phyloP scores from a whole-genome alignment of 2,797 vertebrate genomes.

The Cyprinella venusta region DNA sequence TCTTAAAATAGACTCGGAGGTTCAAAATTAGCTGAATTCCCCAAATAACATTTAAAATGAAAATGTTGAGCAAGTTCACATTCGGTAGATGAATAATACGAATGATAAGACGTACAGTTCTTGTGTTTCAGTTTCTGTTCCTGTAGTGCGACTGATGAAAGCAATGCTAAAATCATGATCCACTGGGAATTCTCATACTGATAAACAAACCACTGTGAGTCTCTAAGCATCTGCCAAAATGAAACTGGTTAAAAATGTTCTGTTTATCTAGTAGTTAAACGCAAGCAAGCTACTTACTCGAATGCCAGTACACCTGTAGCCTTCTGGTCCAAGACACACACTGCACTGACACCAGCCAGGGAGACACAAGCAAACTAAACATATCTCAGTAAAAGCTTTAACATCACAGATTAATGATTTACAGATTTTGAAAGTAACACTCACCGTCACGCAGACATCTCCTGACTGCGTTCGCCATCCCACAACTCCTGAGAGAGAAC shows the following conservation, averaged over 20 bases:
- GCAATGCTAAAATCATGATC: background rate
- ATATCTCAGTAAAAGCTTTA: constrained; percentile 1
- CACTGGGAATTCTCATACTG: background rate
- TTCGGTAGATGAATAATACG: background rate
- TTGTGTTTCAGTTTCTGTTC: constrained; percentile 3
- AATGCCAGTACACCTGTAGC: constrained; percentile 40
- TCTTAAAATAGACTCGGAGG: background rate
- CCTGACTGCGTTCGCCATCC: background rate
- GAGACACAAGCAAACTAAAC: constrained; percentile 52
- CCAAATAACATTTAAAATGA: background rate
- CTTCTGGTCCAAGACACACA: background rate
- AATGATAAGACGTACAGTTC: background rate
- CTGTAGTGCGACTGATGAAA: background rate
- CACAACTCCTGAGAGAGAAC: constrained; percentile 42
- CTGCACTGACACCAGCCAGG: background rate
- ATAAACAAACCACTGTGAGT: background rate
- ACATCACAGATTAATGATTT: constrained; percentile 5
- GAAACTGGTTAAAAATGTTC: background rate
- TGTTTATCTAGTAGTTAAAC: background rate
- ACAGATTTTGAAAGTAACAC: constrained; percentile 18
- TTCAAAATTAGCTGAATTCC: background rate
- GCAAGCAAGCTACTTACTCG: background rate
- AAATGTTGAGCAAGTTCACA: background rate
- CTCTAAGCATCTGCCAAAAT: background rate
- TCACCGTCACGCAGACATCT: constrained; percentile 19